These are phyloP conservation scores for Elymnias hypermnestra DNA, from an alignment of 1,140 invertebrate species.

Conservation along the genomic window DNA sequence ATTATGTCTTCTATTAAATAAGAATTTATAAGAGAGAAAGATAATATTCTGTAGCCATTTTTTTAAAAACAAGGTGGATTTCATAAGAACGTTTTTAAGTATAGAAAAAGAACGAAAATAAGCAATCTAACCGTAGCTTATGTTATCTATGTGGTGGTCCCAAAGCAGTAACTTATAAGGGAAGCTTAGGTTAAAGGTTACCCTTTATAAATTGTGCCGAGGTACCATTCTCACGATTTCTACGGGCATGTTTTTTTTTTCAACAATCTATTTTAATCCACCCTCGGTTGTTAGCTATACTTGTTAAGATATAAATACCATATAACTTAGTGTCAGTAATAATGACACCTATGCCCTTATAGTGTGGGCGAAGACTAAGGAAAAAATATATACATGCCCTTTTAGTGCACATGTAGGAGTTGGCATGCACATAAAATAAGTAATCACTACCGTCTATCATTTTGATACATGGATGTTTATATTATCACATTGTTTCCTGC, in stretches of 20 bases:
- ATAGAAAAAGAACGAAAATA: too few relatives aligned
- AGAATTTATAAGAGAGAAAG: too few relatives aligned
- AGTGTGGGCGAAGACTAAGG: conserved; percentile 3
- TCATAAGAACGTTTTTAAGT: background rate
- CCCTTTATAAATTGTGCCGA: conserved; percentile 4
- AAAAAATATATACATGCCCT: background rate
- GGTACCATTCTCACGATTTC: conserved; percentile 8
- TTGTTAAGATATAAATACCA: conserved; percentile 13
- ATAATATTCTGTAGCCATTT: too few relatives aligned
- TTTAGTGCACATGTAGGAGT: background rate
- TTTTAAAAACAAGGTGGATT: too few relatives aligned
- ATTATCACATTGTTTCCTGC: too few relatives aligned
- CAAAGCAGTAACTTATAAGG: conserved; percentile 9
- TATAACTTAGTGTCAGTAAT: conserved; percentile 10
- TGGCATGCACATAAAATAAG: background rate
- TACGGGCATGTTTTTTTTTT: conserved; percentile 1
- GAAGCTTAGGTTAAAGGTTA: conserved; percentile 14
- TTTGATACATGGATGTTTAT: too few relatives aligned
- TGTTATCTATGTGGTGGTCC: conserved; percentile 12
- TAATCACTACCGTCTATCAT: background rate
- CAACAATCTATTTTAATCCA: conserved; percentile 7
- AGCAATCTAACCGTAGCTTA: conserved; percentile 1
- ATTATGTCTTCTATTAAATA: too few relatives aligned
- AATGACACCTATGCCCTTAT: conserved; percentile 3
- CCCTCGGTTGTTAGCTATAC: background rate